Base-by-base conservation (phyloP, 2,113 vertebrate species). In the Poicephalus gulielmi region DNA sequence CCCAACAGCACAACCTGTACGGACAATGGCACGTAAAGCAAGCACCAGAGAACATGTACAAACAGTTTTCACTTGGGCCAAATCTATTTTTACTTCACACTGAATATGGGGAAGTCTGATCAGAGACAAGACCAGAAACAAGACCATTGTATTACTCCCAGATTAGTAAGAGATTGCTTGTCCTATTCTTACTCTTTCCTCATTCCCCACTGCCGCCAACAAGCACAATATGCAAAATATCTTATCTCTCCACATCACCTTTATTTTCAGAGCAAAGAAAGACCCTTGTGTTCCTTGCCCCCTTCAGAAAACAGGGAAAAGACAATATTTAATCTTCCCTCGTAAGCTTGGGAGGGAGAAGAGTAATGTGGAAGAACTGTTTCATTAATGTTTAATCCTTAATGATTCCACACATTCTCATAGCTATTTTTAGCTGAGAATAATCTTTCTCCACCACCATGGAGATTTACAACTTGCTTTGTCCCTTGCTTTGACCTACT, bases 11-110 rank as follows among this genome's bases (percentile, higher is more conserved):
- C 62, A 31, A 23, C 46, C 47, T 7, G 49, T 4, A 33, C 1
- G 5, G 25, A 59, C 53, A 60, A 18, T 0, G 2, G 73, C 17
- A 11, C 8, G 43, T 0, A 0, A 37, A 69, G 63, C 47, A 28
- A 68, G 43, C 12, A 10, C 25, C 5, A 2, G 33, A 0, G 3
- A 53, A 28, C 2, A 0, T 5, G 50, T 3, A 46, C 49, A 27
- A 82, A 64, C 7, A 8, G 60, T 14, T 53, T 52, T 71, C 73
- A 68, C 67, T n/a, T 6, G 15, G 49, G 85, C 18, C 80, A 80
- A 93, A 50, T 47, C 76, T 78, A 3, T 86, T 67, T 46, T 75
- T 70, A 13, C 68, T 67, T 83, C n/a, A 23, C 11, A 47, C 22
- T 86, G 69, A 83, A 52, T 35, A 59, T 6, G 30, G 75, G 37